Evolutionary conservation across 2,888 invertebrate genomes (phyloP).

Genomic region (Drepana falcataria): DNA sequence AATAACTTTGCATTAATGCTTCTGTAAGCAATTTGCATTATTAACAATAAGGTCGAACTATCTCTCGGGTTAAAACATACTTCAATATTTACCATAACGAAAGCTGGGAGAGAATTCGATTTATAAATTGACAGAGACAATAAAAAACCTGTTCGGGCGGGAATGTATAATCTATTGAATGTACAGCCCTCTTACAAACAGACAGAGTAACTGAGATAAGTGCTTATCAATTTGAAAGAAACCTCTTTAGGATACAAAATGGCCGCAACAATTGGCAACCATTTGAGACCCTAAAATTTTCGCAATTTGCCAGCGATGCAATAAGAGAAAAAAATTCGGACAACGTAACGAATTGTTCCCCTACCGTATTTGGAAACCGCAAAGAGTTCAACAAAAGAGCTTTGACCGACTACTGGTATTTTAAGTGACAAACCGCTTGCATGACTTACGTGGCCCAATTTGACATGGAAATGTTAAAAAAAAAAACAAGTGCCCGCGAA

Average conservation of each 20-base stretch:
- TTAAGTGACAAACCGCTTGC: slow-evolving; percentile 56
- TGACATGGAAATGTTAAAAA: slow-evolving; percentile 30
- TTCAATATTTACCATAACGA: slow-evolving; percentile 6
- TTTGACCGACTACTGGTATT: slow-evolving; percentile 63
- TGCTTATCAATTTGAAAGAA: slow-evolving; percentile 45
- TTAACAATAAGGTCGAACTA: background rate
- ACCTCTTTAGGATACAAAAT: slow-evolving; percentile 40
- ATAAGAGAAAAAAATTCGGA: slow-evolving; percentile 33
- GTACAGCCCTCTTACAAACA: slow-evolving; percentile 38
- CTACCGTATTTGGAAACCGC: slow-evolving; percentile 43
- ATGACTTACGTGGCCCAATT: slow-evolving; percentile 61
- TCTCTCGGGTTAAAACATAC: background rate
- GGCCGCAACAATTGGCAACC: slow-evolving; percentile 43
- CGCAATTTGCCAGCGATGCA: slow-evolving; percentile 55
- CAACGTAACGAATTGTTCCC: slow-evolving; percentile 53
- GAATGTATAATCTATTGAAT: slow-evolving; percentile 45
- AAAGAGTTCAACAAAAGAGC: slow-evolving; percentile 44
- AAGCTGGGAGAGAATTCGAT: slow-evolving; percentile 24
- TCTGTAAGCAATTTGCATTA: background rate
- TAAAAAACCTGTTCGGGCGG: slow-evolving; percentile 31
- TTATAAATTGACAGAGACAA: slow-evolving; percentile 22
- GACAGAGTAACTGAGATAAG: slow-evolving; percentile 40
- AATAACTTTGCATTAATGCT: slow-evolving; percentile 9
- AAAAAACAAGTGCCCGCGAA: slow-evolving; percentile 39
- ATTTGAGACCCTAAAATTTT: slow-evolving; percentile 41